Conservation (phyloP, 2,888 invertebrate genomes). For the Sepiola atlantica region DNA sequence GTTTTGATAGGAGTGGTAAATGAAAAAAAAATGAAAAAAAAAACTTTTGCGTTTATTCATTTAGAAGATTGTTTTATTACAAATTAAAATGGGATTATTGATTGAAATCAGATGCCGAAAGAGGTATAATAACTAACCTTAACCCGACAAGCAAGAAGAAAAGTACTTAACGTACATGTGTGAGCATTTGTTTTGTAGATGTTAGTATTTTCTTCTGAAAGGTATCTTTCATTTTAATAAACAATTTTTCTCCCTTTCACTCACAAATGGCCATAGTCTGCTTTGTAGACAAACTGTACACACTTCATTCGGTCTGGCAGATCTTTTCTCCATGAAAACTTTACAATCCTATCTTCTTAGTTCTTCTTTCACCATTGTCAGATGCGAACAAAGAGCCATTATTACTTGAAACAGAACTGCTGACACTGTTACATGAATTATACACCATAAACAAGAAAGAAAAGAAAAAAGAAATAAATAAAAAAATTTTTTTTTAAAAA, state of each 20-base stretch:
- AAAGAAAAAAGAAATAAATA: too few species aligned
- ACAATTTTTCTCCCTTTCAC: not conserved
- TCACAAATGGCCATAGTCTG: not conserved
- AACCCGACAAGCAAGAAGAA: not conserved
- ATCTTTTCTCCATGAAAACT: not conserved
- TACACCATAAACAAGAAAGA: not conserved
- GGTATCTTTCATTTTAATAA: not conserved
- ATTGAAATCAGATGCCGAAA: too few species aligned
- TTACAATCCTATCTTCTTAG: not conserved
- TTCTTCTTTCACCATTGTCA: conserved; percentile 16
- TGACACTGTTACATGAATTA: not conserved
- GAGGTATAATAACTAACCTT: not conserved
- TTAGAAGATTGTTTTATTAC: too few species aligned
- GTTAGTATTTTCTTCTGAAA: not conserved
- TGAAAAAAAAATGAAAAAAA: too few species aligned
- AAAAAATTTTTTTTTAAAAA: too few species aligned
- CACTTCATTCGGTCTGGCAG: not conserved
- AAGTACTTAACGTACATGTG: not conserved
- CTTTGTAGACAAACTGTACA: not conserved
- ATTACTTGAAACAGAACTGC: not conserved
- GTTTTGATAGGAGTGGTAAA: too few species aligned
- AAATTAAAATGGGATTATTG: too few species aligned
- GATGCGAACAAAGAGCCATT: conserved; percentile 12
- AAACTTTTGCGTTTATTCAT: too few species aligned
- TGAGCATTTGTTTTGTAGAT: not conserved